Percentiles rank a stretch among this genome's conserved stretches.
phyloP scores from a whole-genome alignment of 2,797 vertebrate genomes.

The Mus caroli region DNA sequence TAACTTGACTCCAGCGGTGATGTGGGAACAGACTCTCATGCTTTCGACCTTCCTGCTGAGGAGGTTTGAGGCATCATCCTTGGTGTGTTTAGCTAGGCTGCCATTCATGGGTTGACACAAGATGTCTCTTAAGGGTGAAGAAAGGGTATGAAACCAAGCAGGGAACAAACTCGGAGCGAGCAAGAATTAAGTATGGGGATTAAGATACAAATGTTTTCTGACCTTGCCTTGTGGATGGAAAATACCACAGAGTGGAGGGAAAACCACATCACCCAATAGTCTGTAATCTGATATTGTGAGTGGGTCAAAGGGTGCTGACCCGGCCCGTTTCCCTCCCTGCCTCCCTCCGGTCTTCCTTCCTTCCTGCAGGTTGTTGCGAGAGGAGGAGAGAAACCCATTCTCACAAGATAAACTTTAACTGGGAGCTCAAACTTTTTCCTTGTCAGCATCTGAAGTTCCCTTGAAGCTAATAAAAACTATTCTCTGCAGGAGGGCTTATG shows the following conservation, averaged over 20 bases:
- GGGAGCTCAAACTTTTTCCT: not conserved
- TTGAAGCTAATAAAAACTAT: not conserved
- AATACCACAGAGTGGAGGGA: constrained; percentile 21
- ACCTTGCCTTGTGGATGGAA: constrained; percentile 37
- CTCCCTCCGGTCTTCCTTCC: not conserved
- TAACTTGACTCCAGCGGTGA: too few relatives aligned
- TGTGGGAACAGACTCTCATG: rapidly evolving
- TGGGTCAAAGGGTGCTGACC: not conserved
- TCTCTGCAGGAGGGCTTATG: not conserved
- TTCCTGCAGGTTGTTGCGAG: not conserved
- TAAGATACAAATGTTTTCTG: constrained; percentile 43
- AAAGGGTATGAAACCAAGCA: constrained; percentile 28
- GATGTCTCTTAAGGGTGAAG: constrained; percentile 40
- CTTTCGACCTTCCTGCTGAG: not conserved
- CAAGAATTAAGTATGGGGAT: constrained; percentile 20
- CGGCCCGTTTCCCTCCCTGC: not conserved
- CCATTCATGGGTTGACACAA: not conserved
- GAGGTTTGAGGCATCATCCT: not conserved
- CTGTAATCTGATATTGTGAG: not conserved
- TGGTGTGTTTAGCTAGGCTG: not conserved
- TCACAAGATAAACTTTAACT: constrained; percentile 42
- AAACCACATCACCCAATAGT: not conserved
- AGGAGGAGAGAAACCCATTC: constrained; percentile 33
- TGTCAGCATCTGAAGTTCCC: not conserved
- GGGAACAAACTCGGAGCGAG: constrained; percentile 51